phyloP scores from a whole-genome alignment of 2,797 vertebrate species.

The Lepidocolaptes lacrymiger region DNA sequence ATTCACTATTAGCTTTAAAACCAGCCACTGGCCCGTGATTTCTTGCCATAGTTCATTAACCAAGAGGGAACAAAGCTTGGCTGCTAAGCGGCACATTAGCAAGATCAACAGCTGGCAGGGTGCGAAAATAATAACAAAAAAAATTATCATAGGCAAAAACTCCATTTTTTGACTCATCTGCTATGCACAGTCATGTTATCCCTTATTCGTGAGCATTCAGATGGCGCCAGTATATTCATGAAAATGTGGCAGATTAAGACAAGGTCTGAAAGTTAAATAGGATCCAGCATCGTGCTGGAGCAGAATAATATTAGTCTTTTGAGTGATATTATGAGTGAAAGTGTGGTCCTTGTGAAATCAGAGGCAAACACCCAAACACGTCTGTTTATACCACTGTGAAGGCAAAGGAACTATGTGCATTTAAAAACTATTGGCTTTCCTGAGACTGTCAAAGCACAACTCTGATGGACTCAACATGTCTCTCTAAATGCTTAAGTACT shows the following conservation, averaged over 20 bases:
- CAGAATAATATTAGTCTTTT: constrained; percentile 41
- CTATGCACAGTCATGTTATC: constrained; percentile 67
- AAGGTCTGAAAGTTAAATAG: constrained; percentile 67
- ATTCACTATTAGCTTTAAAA: neutral
- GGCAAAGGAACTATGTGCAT: neutral
- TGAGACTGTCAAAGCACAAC: neutral
- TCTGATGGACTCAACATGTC: neutral
- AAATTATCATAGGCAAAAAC: constrained; percentile 25
- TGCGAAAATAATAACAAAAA: constrained; percentile 56
- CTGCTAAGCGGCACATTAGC: neutral
- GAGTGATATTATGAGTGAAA: constrained; percentile 42
- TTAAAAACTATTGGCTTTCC: neutral
- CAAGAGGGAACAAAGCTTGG: constrained; percentile 31
- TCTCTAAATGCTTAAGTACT: neutral
- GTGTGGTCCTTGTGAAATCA: constrained; percentile 25
- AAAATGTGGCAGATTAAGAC: constrained; percentile 64
- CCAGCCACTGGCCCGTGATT: neutral
- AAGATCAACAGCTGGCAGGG: constrained; percentile 60
- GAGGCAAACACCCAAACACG: neutral
- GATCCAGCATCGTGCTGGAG: neutral
- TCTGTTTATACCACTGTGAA: neutral
- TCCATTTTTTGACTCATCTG: constrained; percentile 37
- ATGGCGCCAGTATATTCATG: constrained; percentile 56
- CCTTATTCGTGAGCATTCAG: constrained; percentile 60
- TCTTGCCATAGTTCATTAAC: constrained; percentile 14